Conservation (phyloP, 1,140 invertebrate species). For the Diplogasteroides magnus region DNA sequence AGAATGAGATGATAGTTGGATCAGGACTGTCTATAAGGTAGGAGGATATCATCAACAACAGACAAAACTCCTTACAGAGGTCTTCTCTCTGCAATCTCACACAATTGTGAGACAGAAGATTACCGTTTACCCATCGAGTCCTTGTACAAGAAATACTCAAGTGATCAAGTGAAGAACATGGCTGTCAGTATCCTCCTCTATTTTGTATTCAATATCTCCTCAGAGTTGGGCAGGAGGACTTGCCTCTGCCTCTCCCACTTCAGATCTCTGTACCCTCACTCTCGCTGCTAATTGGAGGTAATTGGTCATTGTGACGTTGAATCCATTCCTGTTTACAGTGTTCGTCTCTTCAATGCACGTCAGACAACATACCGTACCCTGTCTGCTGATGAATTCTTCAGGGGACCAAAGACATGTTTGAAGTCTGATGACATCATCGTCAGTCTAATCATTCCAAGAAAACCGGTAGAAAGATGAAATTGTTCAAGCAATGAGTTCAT, state of each 20-base stretch:
- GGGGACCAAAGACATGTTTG: background rate
- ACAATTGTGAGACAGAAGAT: background rate
- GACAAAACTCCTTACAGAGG: too few species aligned
- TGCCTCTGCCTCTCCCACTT: conserved; percentile 5
- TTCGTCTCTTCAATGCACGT: background rate
- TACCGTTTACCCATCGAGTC: background rate
- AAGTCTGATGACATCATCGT: background rate
- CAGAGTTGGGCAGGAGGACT: conserved; percentile 29
- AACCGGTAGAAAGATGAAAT: background rate
- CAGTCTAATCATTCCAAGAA: background rate
- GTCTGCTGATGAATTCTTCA: background rate
- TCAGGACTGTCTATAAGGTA: too few species aligned
- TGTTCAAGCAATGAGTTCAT: background rate
- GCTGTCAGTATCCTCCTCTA: conserved; percentile 7
- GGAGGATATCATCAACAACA: too few species aligned
- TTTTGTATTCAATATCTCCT: conserved; percentile 6
- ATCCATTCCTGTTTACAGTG: background rate
- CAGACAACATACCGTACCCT: background rate
- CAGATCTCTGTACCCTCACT: conserved; percentile 5
- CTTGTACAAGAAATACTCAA: conserved; percentile 20
- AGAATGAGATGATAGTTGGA: too few species aligned
- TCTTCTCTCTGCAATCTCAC: background rate
- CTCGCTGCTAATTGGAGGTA: conserved; percentile 7
- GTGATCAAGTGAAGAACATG: conserved; percentile 23
- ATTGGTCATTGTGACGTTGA: background rate